Evolutionary conservation across 2,888 invertebrate genomes (phyloP).

Genomic region (Scaptomyza flava): DNA sequence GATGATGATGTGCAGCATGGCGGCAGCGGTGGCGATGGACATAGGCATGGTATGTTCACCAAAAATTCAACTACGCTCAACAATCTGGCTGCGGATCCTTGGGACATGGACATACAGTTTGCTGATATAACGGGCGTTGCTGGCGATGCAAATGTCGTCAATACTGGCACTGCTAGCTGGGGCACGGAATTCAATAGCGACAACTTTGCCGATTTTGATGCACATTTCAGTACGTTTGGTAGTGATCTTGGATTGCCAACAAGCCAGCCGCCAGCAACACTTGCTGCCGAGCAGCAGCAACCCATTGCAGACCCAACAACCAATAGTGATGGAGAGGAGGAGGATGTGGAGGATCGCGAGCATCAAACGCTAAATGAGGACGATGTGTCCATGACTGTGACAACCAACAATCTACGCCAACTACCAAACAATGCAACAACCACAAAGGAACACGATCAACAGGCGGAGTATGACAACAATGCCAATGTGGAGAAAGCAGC

Average conservation of each 20-base stretch:
- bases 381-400: slow-evolving; percentile 38
- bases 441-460: slow-evolving; percentile 38
- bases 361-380: slow-evolving; percentile 35
- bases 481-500: slow-evolving; percentile 81
- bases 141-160: slow-evolving; percentile 46
- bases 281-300: slow-evolving; percentile 6
- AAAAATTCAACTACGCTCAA: slow-evolving; percentile 63
- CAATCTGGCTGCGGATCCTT: slow-evolving; percentile 71
- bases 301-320: slow-evolving; percentile 17
- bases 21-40: slow-evolving; percentile 53
- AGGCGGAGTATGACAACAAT: slow-evolving; percentile 82
- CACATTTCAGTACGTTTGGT: slow-evolving; percentile 80
- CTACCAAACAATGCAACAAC: slow-evolving; percentile 16
- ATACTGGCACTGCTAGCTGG: slow-evolving; percentile 68
- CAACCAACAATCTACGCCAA: slow-evolving; percentile 1
- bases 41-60: slow-evolving; percentile 62
- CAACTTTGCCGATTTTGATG: slow-evolving; percentile 84
- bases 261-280: slow-evolving; percentile 24
- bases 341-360: slow-evolving; percentile 1
- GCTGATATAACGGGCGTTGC: slow-evolving; percentile 64
- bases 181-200: slow-evolving; percentile 76
- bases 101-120: slow-evolving; percentile 79
- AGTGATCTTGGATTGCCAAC: slow-evolving; percentile 75
- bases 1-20: slow-evolving; percentile 64
- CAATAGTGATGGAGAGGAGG: slow-evolving; percentile 13